Percentiles rank a stretch among this genome's conserved stretches.
phyloP scores from a whole-genome alignment of 2,888 invertebrate genomes.

The Thelaira solivaga region DNA sequence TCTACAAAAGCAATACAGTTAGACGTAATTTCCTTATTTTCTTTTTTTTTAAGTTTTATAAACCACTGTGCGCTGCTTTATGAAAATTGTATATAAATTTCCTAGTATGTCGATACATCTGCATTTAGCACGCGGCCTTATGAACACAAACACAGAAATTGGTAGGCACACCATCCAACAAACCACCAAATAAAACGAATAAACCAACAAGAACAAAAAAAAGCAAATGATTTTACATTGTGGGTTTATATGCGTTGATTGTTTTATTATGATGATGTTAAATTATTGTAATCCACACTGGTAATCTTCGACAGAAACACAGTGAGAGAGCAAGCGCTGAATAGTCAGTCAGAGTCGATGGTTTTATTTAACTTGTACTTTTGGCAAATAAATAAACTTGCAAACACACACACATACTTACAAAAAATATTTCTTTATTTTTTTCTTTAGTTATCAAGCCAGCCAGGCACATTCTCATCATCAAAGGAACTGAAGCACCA shows the following conservation, averaged over 20 bases:
- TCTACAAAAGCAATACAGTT: too few species aligned
- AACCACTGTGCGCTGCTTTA: slow-evolving; percentile 13
- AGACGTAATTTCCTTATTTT: too few species aligned
- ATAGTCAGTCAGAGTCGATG: slow-evolving; percentile 34
- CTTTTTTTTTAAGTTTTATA: too few species aligned
- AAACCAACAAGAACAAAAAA: neutral
- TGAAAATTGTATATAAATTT: slow-evolving; percentile 21
- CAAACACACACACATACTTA: too few species aligned
- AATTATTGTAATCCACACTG: slow-evolving; percentile 75
- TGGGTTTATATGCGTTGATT: slow-evolving; percentile 72
- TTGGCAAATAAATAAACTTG: too few species aligned
- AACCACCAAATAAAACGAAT: neutral
- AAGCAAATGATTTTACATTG: slow-evolving; percentile 23
- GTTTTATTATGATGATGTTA: slow-evolving; percentile 76
- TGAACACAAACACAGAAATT: slow-evolving; percentile 20
- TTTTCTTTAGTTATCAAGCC: slow-evolving; percentile 66
- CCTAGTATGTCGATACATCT: slow-evolving; percentile 52
- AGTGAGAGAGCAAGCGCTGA: slow-evolving; percentile 6
- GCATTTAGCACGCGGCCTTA: slow-evolving; percentile 61
- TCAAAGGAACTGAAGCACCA: slow-evolving; percentile 26
- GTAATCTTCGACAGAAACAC: slow-evolving; percentile 66
- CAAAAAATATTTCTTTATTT: slow-evolving; percentile 33
- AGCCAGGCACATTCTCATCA: slow-evolving; percentile 52
- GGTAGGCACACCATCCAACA: neutral
- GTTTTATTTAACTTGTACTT: slow-evolving; percentile 37